Evolutionary conservation across 1,140 invertebrate species (phyloP).

Genomic region (Oncopodura yosiiana): DNA sequence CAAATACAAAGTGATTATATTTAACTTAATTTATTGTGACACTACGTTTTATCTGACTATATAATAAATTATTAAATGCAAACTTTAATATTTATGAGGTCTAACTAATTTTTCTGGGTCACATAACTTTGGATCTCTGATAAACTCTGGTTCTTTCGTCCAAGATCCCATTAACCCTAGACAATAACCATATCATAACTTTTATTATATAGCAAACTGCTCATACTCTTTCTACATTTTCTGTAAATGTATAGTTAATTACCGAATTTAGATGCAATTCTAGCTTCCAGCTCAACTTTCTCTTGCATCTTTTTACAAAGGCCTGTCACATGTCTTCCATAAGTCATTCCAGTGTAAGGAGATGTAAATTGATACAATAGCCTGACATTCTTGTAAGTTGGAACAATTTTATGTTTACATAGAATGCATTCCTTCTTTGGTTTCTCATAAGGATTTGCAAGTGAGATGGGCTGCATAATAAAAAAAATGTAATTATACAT

Average conservation of each 20-base stretch:
- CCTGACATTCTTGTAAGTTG: conserved; percentile 85
- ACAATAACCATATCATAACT: conserved; percentile 27
- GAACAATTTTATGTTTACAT: conserved; percentile 70
- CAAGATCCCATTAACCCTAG: conserved; percentile 62
- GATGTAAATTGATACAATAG: conserved; percentile 92
- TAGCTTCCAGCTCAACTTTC: conserved; percentile 57
- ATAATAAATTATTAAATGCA: neutral
- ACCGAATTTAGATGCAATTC: conserved; percentile 58
- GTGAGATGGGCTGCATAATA: conserved; percentile 49
- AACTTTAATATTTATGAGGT: conserved; percentile 60
- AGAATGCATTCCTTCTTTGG: conserved; percentile 66
- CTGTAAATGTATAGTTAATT: conserved; percentile 10
- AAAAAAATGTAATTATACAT: conserved; percentile 13
- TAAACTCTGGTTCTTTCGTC: conserved; percentile 62
- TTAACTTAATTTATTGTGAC: too few relatives aligned
- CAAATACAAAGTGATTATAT: too few relatives aligned
- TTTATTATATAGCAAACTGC: conserved; percentile 33
- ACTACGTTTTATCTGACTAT: neutral
- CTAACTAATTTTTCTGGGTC: conserved; percentile 69
- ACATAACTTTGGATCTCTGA: conserved; percentile 75
- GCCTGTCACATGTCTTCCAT: conserved; percentile 83
- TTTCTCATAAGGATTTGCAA: conserved; percentile 74
- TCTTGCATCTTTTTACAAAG: conserved; percentile 66
- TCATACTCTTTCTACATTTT: neutral
- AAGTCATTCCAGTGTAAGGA: conserved; percentile 78